Base-by-base conservation (phyloP, 2,888 invertebrate species). In the Galeopsomyia nigrocyanea region DNA sequence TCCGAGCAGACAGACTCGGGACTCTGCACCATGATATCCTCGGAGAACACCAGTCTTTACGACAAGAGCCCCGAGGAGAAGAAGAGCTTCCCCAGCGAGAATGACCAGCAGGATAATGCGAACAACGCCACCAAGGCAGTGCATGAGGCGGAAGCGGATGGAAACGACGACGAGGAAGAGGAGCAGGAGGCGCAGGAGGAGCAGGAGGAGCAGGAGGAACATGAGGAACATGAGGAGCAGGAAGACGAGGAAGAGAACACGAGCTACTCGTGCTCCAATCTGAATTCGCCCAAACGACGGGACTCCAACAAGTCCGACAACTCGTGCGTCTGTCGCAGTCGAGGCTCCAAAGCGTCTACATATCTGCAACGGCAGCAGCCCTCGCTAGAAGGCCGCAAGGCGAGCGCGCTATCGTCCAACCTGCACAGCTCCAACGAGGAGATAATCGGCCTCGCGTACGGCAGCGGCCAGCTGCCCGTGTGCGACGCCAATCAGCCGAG, bases 1-100 rank as follows among this genome's bases (percentile, higher is more conserved):
- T 91, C 91, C 3, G 91, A 91, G 39, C 89, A 89, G 22, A 88
- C 88, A 13, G 92, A 93, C 82, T 92, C 92, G 0, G 92, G 93
- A 0, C 91, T 93, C 63, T 92, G 92, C 80, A 93, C 93, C 26
- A 85, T 86, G 0, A 83, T 86, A 69, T 86, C 86, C 0, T 86
- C 86, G 7, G 93, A 92, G 83, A 93, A 92, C 76, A 92, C 92
- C 46, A 92, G 92, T 79, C 85, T 92, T 3, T 86, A 86, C 66
- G 86, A 86, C 63, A 86, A 86, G 66, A 86, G 86, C 72, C 86
- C 86, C 0, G 86, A 86, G 55, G 86, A 86, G 60, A 85, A 83
- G 73, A 85, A 83, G 51, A 82, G 78, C 1, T 86, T 86, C 64
- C 79, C 79, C 0, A 81, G 80, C n/a, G 84, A 84, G n/a, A 77